Evolutionary conservation across 2,113 vertebrate genomes (phyloP), one percentile per base, ranked within the genome.

Genomic region (Campylomormyrus tamandua): DNA sequence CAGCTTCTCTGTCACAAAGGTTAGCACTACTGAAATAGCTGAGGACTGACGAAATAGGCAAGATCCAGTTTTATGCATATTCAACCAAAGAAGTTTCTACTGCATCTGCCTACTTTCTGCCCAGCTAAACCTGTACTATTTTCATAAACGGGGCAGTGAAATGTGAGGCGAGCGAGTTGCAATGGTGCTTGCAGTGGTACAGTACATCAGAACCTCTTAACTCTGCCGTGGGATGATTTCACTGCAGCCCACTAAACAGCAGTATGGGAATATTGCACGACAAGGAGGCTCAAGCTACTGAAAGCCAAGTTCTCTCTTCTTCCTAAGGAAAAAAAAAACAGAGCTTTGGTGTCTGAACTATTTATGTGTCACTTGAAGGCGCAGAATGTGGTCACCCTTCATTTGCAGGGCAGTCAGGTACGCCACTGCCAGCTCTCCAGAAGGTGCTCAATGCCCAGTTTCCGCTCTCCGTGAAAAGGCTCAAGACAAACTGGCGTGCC

Each of bases 371-470:
- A 91, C 92, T 92, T 92, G 90, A 80, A 93, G 92, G 91, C 70
- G 91, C 86, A 93, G 92, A 93, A 93, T 93, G 92, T 89, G 89
- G 91, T 89, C 89, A 92, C 91, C 94, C 93, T 94, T 96, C 95
- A 96, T 96, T 96, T 94, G 95, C 96, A 96, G 94, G 94, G 91
- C 93, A 94, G 96, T 96, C 95, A 96, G 96, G 95, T 95, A 95
- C 94, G 92, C 93, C 89, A 90, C 93, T 90, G 93, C 91, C 90
- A 91, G 92, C 93, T 93, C 92, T 92, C 93, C 92, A 94, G 94
- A 94, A 94, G 94, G 93, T 92, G 91, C 93, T 94, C 90, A 92
- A 91, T 89, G 90, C 92, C 89, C 90, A 83, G 92, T 93, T 96
- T 96, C 95, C 94, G 95, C 92, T 94, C 91, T 52, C 92, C 91